Evolutionary conservation across 2,113 vertebrate species (phyloP), one percentile per base, ranked within the genome.

Genomic region (Chinchilla lanigera): DNA sequence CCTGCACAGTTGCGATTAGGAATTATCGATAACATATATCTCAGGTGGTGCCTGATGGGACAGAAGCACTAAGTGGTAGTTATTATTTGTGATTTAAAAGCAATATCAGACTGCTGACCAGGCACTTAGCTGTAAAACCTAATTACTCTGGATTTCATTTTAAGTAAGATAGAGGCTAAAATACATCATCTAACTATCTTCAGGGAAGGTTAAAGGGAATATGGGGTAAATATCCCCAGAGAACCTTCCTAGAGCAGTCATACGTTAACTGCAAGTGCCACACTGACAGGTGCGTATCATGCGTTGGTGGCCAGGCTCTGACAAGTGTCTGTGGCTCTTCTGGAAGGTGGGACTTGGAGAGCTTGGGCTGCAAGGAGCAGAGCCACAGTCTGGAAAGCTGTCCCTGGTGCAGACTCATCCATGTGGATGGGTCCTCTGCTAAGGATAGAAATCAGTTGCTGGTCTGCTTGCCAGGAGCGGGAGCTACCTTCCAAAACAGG

Each of bases 101-200:
- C 52, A 63, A 11, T 84, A 80, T 16, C 77, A 47, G n/a, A 67
- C 92, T 93, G 89, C 84, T 95, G 85, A 86, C 58, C 63, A 58
- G 65, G 81, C 65, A 81, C 69, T 88, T 93, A 54, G 69, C 35
- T 86, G 69, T 19, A 82, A 94, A 93, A 71, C 12, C 85, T 88
- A 87, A 84, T 95, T 84, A 87, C 71, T 82, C 30, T 44, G 47
- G 93, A 89, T 95, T 96, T 90, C 75, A 69, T 22, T 58, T 78
- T 86, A 86, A 78, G 44, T 58, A 80, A 92, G 56, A 94, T 24
- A 17, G 47, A 85, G 6, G 54, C 75, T 61, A 56, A 94, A 92
- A 94, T 90, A 88, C n/a, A 19, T 71, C 87, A 82, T 44, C 92
- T 78, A 8, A 67, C 47, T 38, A 83, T 75, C 58, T 78, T 33